Evolutionary conservation across 2,888 invertebrate species (phyloP).

Genomic region (Xiphydria camelus): DNA sequence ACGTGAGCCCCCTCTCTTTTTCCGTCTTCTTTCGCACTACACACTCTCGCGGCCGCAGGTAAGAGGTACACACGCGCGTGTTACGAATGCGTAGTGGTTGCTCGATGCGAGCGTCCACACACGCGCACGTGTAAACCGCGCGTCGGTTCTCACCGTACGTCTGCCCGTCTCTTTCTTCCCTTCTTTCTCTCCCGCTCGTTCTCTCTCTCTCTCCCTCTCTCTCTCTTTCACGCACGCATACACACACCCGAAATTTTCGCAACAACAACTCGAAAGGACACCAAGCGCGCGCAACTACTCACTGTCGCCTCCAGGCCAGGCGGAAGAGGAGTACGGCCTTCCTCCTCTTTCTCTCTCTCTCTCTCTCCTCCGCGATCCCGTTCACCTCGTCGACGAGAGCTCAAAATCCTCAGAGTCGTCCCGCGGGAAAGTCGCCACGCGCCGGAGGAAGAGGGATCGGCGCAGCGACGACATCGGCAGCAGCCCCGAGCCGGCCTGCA

Average conservation of each 20-base stretch:
- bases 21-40: conserved; percentile 16
- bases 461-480: too few relatives aligned
- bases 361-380: background rate
- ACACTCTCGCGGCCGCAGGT: conserved; percentile 22
- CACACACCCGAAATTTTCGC: too few relatives aligned
- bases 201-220: conserved; percentile 1
- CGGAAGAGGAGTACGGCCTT: too few relatives aligned
- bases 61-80: conserved; percentile 6
- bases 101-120: background rate
- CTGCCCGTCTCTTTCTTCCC: conserved; percentile 19
- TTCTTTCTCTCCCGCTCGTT: conserved; percentile 4
- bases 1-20: background rate
- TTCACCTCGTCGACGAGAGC: background rate
- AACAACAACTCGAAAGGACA: too few relatives aligned
- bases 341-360: conserved; percentile 3
- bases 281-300: too few relatives aligned
- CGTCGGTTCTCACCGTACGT: conserved; percentile 3
- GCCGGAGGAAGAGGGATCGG: too few relatives aligned
- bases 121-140: background rate
- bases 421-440: too few relatives aligned
- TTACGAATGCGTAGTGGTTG: too few relatives aligned
- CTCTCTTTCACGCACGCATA: background rate
- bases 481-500: too few relatives aligned
- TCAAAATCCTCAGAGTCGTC: too few relatives aligned
- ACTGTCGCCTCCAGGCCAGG: too few relatives aligned